phyloP scores from a whole-genome alignment of 2,888 invertebrate species.

The Pandemis corylana region DNA sequence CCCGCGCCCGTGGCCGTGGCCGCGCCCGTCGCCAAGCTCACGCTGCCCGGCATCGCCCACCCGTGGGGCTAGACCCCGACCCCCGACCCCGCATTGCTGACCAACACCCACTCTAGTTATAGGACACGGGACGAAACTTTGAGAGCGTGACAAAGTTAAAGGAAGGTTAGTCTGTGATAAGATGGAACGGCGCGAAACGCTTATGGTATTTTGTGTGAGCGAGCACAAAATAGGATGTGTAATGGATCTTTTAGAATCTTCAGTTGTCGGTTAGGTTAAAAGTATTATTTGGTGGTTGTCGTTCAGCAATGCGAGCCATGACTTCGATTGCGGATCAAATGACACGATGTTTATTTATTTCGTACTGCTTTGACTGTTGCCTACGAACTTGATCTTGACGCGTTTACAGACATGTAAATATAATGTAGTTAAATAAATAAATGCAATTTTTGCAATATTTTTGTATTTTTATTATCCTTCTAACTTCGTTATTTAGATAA shows the following conservation, averaged over 20 bases:
- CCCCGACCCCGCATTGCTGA: conserved; percentile 52
- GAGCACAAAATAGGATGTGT: conserved; percentile 37
- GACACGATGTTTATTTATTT: conserved; percentile 71
- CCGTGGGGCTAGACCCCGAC: conserved; percentile 70
- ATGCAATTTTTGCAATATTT: conserved; percentile 72
- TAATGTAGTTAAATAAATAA: conserved; percentile 74
- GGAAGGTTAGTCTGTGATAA: conserved; percentile 42
- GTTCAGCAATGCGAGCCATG: conserved; percentile 60
- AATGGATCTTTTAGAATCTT: conserved; percentile 21
- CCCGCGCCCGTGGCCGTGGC: conserved; percentile 70
- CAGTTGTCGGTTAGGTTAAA: conserved; percentile 28
- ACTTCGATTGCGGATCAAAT: conserved; percentile 59
- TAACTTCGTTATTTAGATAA: neutral
- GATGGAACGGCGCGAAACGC: conserved; percentile 19
- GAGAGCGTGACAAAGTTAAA: conserved; percentile 26
- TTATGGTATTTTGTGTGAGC: conserved; percentile 38
- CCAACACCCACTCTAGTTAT: conserved; percentile 43
- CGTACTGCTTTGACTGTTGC: conserved; percentile 81
- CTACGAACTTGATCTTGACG: conserved; percentile 82
- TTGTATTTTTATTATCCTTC: conserved; percentile 43
- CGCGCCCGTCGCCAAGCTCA: conserved; percentile 66
- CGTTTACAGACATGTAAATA: conserved; percentile 82
- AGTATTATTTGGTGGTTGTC: conserved; percentile 45
- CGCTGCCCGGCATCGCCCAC: conserved; percentile 62
- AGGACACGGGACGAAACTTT: conserved; percentile 21